Evolutionary conservation across 2,888 invertebrate genomes (phyloP).

Genomic region (Venustoraphidia nigricollis): DNA sequence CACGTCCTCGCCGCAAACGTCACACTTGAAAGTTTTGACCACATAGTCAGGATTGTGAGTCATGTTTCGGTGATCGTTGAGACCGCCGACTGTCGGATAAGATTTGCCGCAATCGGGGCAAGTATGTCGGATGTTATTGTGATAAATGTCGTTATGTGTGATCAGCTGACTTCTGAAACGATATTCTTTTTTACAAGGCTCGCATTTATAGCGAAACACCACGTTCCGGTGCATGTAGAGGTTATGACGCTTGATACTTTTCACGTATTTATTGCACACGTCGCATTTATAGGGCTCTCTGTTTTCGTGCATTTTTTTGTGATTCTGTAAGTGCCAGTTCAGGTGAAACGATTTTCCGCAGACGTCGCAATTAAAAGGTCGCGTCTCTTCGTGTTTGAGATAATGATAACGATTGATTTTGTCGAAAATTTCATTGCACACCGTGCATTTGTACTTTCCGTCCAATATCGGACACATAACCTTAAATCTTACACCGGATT

Average conservation of each 20-base stretch:
- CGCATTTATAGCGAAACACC: neutral
- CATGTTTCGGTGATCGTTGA: too few species aligned
- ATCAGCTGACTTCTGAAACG: too few species aligned
- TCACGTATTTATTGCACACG: constrained; percentile 19
- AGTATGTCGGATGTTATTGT: constrained; percentile 15
- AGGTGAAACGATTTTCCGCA: too few species aligned
- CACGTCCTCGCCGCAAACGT: constrained; percentile 9
- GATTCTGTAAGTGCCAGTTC: too few species aligned
- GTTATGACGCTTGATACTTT: neutral
- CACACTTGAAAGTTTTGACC: constrained; percentile 7
- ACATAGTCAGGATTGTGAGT: constrained; percentile 11
- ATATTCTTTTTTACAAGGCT: neutral
- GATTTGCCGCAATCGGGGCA: neutral
- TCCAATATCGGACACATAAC: too few species aligned
- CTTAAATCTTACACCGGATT: too few species aligned
- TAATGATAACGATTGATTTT: too few species aligned
- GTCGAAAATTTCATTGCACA: too few species aligned
- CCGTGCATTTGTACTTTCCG: too few species aligned
- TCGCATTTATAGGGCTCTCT: constrained; percentile 26
- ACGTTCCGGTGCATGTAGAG: neutral
- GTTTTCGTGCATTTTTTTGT: constrained; percentile 10
- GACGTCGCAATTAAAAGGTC: too few species aligned
- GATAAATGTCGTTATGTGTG: neutral
- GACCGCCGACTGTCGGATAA: neutral
- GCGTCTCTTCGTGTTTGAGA: too few species aligned